A percentile compares a stretch with the other conserved stretches of the same genome.
These are phyloP conservation scores for Eilema griseolum DNA, from an alignment of 2,888 invertebrate genomes.

Conservation along the genomic window DNA sequence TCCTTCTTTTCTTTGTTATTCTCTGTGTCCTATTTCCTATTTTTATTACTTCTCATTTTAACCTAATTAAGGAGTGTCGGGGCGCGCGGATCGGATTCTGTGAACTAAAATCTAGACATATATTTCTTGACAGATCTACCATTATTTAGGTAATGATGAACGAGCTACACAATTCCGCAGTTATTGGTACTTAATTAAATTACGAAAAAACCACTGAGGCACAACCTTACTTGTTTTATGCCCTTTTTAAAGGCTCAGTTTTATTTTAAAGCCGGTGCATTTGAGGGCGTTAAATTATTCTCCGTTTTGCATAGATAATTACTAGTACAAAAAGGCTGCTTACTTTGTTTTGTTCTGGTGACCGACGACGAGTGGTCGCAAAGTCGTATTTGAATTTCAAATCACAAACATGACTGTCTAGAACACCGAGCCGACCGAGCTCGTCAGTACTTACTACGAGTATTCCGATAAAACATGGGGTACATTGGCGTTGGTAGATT, in stretches of 20 bases:
- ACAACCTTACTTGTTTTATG: not conserved
- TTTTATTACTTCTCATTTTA: too few species aligned
- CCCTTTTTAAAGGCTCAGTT: not conserved
- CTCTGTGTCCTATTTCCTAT: too few species aligned
- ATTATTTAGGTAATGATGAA: too few species aligned
- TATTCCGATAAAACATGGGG: not conserved
- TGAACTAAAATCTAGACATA: too few species aligned
- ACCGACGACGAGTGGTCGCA: slow-evolving; percentile 30
- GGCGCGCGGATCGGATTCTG: too few species aligned
- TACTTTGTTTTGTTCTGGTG: slow-evolving; percentile 44
- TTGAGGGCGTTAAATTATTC: slow-evolving; percentile 7
- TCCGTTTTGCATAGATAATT: slow-evolving; percentile 20
- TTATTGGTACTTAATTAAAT: not conserved
- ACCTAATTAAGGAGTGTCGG: too few species aligned
- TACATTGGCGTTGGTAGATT: not conserved
- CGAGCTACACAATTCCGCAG: too few species aligned
- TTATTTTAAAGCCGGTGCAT: not conserved
- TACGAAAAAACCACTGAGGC: not conserved
- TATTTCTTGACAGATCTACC: too few species aligned
- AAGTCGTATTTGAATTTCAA: slow-evolving; percentile 41
- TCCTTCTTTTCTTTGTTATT: too few species aligned
- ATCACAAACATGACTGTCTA: slow-evolving; percentile 18
- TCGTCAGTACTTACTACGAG: slow-evolving; percentile 1
- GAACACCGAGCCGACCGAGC: not conserved
- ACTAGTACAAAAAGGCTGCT: slow-evolving; percentile 30